Evolutionary conservation across 23 tunicate species (phyloP).

Genomic region (Trididemnum nubilum): DNA sequence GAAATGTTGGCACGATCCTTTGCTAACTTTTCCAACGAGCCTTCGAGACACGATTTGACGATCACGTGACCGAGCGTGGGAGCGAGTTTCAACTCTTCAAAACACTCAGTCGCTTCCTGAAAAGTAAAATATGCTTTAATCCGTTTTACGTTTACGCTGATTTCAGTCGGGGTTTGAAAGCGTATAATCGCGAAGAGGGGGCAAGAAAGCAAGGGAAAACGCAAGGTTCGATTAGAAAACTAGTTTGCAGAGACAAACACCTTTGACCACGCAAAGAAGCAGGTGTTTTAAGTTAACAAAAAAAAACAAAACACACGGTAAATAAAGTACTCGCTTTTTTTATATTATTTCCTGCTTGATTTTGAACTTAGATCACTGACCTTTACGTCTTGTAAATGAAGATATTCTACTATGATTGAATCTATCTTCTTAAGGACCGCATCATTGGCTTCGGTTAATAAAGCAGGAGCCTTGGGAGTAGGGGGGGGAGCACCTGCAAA

Average conservation of each 20-base stretch:
- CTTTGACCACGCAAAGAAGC: too few species aligned
- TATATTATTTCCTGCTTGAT: too few species aligned
- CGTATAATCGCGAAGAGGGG: too few species aligned
- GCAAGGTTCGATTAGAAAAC: too few species aligned
- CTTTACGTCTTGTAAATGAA: slow-evolving; percentile 57
- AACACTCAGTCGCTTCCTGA: slow-evolving; percentile 45
- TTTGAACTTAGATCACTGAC: neutral
- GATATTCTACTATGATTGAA: slow-evolving; percentile 47
- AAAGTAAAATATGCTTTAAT: neutral
- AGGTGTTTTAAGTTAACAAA: too few species aligned
- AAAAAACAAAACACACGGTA: too few species aligned
- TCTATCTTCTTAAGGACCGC: slow-evolving; percentile 39
- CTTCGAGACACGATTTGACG: slow-evolving; percentile 2
- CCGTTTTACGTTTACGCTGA: too few species aligned
- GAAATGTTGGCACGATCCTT: slow-evolving; percentile 23
- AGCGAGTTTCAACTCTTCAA: slow-evolving; percentile 7
- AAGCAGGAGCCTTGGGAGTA: neutral
- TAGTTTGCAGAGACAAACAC: too few species aligned
- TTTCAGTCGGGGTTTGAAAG: too few species aligned
- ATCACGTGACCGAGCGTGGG: neutral
- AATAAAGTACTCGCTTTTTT: too few species aligned
- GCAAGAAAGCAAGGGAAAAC: too few species aligned
- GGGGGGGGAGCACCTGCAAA: slow-evolving; percentile 15
- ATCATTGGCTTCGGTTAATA: slow-evolving; percentile 9
- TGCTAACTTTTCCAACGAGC: slow-evolving; percentile 23